These are phyloP conservation scores for Hiodon tergisus DNA, from an alignment of 2,113 vertebrate genomes.

Conservation along the genomic window DNA sequence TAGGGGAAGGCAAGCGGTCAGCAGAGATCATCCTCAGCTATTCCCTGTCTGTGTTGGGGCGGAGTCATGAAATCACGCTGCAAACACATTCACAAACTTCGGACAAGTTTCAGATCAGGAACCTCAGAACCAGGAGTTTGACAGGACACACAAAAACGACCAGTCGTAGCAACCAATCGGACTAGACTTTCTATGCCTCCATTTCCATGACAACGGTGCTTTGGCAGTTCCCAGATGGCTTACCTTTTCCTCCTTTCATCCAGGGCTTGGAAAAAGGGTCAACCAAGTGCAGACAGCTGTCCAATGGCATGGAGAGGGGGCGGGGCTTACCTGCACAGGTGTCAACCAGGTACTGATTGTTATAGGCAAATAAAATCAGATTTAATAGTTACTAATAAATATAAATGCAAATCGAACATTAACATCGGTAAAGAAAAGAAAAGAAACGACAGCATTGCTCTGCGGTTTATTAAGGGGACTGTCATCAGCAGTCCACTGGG, in stretches of 20 bases:
- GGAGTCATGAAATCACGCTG: too few relatives aligned
- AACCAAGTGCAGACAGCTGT: constrained; percentile 67
- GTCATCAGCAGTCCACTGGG: too few relatives aligned
- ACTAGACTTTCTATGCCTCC: not conserved
- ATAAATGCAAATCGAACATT: too few relatives aligned
- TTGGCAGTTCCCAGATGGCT: constrained; percentile 13
- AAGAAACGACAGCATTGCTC: too few relatives aligned
- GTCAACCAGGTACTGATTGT: not conserved
- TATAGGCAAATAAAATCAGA: not conserved
- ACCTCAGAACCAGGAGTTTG: not conserved
- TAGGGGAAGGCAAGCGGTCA: not conserved
- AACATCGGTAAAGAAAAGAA: not conserved
- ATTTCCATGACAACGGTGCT: constrained; percentile 8
- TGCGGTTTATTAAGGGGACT: too few relatives aligned
- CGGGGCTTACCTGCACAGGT: constrained; percentile 76
- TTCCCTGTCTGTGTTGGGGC: too few relatives aligned
- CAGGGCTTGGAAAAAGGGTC: constrained; percentile 67
- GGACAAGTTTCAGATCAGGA: not conserved
- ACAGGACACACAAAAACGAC: too few relatives aligned
- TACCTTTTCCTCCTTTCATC: constrained; percentile 75
- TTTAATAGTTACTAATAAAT: not conserved
- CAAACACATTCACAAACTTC: too few relatives aligned
- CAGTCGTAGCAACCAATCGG: not conserved
- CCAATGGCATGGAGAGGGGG: constrained; percentile 90
- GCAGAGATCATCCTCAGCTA: not conserved